phyloP scores from a whole-genome alignment of 2,888 invertebrate genomes.

The Himalopsyche japonica region DNA sequence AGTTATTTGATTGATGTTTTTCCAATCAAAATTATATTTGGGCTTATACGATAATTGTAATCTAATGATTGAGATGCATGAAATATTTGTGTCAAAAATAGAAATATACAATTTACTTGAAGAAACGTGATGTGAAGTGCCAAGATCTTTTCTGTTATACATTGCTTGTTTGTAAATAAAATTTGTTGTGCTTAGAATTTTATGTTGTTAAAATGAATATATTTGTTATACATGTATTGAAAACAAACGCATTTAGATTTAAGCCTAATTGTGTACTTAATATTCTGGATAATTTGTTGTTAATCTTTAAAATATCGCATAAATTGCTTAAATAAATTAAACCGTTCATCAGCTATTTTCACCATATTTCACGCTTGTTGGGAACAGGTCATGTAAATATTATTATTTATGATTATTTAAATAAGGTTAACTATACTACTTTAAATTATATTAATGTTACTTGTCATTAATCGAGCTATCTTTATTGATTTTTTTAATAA shows the following conservation, averaged over 20 bases:
- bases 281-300: background rate
- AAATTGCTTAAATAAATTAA: background rate
- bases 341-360: background rate
- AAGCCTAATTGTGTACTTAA: background rate
- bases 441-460: conserved; percentile 24
- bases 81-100: background rate
- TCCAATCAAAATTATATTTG: too few species aligned
- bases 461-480: background rate
- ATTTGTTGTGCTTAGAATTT: background rate
- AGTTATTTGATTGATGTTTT: too few species aligned
- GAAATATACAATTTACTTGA: background rate
- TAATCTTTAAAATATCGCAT: background rate
- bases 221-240: background rate
- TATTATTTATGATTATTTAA: conserved; percentile 15
- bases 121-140: conserved; percentile 41
- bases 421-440: conserved; percentile 8
- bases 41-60: too few species aligned
- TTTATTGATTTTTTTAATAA: conserved; percentile 7
- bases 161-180: conserved; percentile 34
- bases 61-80: background rate
- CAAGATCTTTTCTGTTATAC: conserved; percentile 29
- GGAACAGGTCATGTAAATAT: conserved; percentile 18
- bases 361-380: conserved; percentile 5
- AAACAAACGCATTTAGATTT: background rate
- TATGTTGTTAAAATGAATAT: conserved; percentile 16